These are phyloP conservation scores for Brenthis ino DNA, from an alignment of 2,888 invertebrate genomes.

Conservation along the genomic window DNA sequence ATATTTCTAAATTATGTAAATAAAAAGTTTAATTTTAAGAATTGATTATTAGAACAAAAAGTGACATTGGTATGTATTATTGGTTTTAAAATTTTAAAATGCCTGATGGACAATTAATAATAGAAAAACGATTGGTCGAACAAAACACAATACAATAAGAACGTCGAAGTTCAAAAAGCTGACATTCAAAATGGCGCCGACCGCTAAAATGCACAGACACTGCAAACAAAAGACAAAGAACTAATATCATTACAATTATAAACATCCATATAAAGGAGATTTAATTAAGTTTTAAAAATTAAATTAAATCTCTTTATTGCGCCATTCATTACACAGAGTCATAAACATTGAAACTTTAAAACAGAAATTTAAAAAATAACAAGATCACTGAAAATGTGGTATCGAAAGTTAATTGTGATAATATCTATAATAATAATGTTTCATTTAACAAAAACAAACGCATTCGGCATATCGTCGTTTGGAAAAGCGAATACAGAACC, in stretches of 20 bases:
- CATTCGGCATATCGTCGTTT: conserved; percentile 71
- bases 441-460: conserved; percentile 46
- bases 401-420: conserved; percentile 26
- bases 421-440: conserved; percentile 51
- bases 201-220: conserved; percentile 42
- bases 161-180: not conserved
- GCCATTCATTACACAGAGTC: conserved; percentile 13
- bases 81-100: not conserved
- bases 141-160: not conserved
- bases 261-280: not conserved
- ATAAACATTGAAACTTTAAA: conserved; percentile 6
- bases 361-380: conserved; percentile 1
- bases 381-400: conserved; percentile 31
- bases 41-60: not conserved
- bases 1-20: conserved; percentile 6
- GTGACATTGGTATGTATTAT: conserved; percentile 9
- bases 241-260: conserved; percentile 1
- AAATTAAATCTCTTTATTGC: conserved; percentile 7
- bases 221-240: conserved; percentile 6
- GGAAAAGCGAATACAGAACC: conserved; percentile 74
- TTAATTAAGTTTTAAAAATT: not conserved
- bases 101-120: not conserved
- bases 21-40: not conserved
- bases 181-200: conserved; percentile 40
- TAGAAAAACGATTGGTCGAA: not conserved